Percentiles rank a stretch among this genome's conserved stretches.
Evolutionary conservation across 2,888 invertebrate genomes (phyloP).

Genomic region (Drosophila rellima): DNA sequence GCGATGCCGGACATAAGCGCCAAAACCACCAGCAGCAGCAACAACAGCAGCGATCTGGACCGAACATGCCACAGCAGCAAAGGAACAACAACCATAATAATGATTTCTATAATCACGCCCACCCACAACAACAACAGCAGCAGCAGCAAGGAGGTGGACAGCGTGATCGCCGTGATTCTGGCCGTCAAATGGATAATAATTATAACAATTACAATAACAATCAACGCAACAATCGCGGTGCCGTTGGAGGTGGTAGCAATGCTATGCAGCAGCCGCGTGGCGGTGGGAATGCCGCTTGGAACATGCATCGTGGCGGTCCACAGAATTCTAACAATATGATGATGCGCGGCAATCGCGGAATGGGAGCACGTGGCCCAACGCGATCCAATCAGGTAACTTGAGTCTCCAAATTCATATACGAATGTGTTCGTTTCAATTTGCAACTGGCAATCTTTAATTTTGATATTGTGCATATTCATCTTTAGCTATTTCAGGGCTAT

Average conservation of each 20-base stretch:
- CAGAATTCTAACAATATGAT: slow-evolving; percentile 80
- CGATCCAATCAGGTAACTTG: slow-evolving; percentile 81
- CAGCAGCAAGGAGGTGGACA: slow-evolving; percentile 40
- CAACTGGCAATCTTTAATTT: background rate
- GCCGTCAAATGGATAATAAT: slow-evolving; percentile 82
- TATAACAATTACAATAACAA: slow-evolving; percentile 82
- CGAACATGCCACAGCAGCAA: slow-evolving; percentile 64
- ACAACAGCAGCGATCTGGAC: slow-evolving; percentile 62
- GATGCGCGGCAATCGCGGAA: slow-evolving; percentile 82
- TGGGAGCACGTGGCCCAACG: slow-evolving; percentile 84
- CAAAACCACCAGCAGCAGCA: slow-evolving; percentile 74
- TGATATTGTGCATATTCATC: background rate
- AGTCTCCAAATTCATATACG: background rate
- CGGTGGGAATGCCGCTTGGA: slow-evolving; percentile 82
- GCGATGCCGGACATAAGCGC: slow-evolving; percentile 84
- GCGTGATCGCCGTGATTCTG: slow-evolving; percentile 85
- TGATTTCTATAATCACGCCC: slow-evolving; percentile 79
- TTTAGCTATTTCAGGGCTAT: slow-evolving; percentile 72
- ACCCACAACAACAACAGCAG: slow-evolving; percentile 59
- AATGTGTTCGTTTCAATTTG: background rate
- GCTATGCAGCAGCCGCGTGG: slow-evolving; percentile 73
- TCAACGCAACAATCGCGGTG: slow-evolving; percentile 81
- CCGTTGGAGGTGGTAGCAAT: slow-evolving; percentile 82
- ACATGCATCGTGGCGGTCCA: slow-evolving; percentile 84
- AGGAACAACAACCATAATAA: slow-evolving; percentile 61